A percentile compares a stretch with the other conserved stretches of the same genome.
Evolutionary conservation across 2,113 vertebrate genomes (phyloP).

Genomic region (Syngnathoides biaculeatus): DNA sequence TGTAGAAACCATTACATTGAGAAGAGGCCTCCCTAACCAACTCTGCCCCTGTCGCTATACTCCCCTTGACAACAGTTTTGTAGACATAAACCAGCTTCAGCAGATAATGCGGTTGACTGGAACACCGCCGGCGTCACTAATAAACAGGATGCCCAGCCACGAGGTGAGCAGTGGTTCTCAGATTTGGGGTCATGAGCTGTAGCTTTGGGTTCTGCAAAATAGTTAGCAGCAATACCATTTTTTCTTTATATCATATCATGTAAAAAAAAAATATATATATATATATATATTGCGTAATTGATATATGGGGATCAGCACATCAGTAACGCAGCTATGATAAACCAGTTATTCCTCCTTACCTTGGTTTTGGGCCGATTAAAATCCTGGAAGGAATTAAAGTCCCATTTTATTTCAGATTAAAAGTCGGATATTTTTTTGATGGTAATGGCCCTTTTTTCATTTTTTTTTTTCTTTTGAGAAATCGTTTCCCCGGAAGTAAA

Average conservation of each 20-base stretch:
- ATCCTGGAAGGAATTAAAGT: no score
- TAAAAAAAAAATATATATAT: no score
- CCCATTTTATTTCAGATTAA: no score
- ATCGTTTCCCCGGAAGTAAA: no score
- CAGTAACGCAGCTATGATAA: no score
- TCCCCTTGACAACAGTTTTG: conserved; percentile 91
- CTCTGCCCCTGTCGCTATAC: conserved; percentile 76
- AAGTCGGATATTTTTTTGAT: no score
- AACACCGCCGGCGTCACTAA: conserved; percentile 95
- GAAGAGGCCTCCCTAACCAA: conserved; percentile 49
- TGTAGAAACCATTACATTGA: conserved; percentile 33
- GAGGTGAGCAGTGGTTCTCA: conserved; percentile 83
- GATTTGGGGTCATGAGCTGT: background rate
- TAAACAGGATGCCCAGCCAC: conserved; percentile 99
- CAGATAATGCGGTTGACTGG: conserved; percentile 99
- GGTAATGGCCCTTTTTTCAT: no score
- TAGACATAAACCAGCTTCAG: conserved; percentile 99
- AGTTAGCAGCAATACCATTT: background rate
- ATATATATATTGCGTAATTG: no score
- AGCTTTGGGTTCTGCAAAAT: background rate
- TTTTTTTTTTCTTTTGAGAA: no score
- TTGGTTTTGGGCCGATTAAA: no score
- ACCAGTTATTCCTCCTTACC: no score
- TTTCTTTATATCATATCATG: background rate
- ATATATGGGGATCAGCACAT: no score